Evolutionary conservation across 2,888 invertebrate species (phyloP).

Genomic region (Pammene aurita): DNA sequence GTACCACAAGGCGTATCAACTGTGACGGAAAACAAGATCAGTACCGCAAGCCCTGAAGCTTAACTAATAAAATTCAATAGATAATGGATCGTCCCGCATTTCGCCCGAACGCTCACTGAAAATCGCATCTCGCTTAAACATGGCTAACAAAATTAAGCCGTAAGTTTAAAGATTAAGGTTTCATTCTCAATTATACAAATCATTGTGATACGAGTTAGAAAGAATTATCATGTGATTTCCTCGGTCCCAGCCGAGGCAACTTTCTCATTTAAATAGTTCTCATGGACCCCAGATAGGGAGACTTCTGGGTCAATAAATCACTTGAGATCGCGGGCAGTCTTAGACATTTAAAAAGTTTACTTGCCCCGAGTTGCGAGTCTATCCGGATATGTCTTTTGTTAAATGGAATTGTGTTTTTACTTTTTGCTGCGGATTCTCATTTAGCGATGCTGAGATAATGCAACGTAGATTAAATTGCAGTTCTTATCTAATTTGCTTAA

Average conservation of each 20-base stretch:
- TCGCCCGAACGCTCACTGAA: not conserved
- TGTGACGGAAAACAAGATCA: slow-evolving; percentile 7
- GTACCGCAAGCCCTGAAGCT: slow-evolving; percentile 19
- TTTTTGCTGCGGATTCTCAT: slow-evolving; percentile 24
- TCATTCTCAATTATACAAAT: not conserved
- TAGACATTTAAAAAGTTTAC: slow-evolving; percentile 41
- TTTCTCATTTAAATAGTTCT: slow-evolving; percentile 42
- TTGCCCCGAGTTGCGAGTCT: slow-evolving; percentile 28
- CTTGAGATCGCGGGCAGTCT: slow-evolving; percentile 41
- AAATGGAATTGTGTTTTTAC: slow-evolving; percentile 30
- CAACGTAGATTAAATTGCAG: not conserved
- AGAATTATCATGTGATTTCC: slow-evolving; percentile 2
- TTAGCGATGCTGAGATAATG: slow-evolving; percentile 22
- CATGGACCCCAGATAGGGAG: slow-evolving; percentile 39
- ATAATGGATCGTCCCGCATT: slow-evolving; percentile 39
- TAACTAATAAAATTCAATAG: slow-evolving; percentile 42
- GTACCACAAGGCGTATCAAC: slow-evolving; percentile 1
- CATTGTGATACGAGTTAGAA: not conserved
- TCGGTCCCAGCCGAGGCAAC: slow-evolving; percentile 30
- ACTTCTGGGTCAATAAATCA: slow-evolving; percentile 42
- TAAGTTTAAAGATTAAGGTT: not conserved
- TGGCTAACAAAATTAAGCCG: not conserved
- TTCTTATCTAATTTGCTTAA: not conserved
- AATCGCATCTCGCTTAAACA: not conserved
- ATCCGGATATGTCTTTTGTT: slow-evolving; percentile 38